Evolutionary conservation across 2,888 invertebrate genomes (phyloP), one percentile per base, ranked within the genome.

Genomic region (Brachylomia viminalis): DNA sequence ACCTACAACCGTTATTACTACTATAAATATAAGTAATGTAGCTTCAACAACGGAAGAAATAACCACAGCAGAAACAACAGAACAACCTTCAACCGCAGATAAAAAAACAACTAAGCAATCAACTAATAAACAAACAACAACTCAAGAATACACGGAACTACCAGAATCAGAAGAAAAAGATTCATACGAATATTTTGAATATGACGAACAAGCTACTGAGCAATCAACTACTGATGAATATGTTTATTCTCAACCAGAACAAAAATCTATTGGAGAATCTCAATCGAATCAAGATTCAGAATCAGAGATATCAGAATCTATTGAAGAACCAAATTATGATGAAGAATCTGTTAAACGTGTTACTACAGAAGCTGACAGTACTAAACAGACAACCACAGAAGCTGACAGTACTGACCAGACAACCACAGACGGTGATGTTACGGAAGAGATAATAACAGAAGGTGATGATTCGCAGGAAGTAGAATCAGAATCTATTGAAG

Each of bases 21-120:
- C 74, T 47, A n/a, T 17, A 20, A 49, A 23, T 0, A 38, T 7
- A 52, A 11, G 38, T 11, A 23, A 38, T 71, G 17, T 33, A 72
- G 10, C 30, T 45, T 30, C 54, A 23, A 71, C 15, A n/a, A 64
- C 38, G 5, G 27, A 77, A n/a, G 7, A 38, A 70, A 23, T 69
- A 7, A 33, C 10, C 33, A 42, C 42, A 42, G 10, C 42, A 10
- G 42, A 42, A 42, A 27, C 23, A 10, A 2, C 0, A 11, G 23
- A 49, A 11, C 49, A 49, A 52, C 20, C 49, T 69, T 17, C 49
- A 38, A 47, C n/a, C n/a, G n/a, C 8, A 17, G 17, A 23, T 30
- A 27, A 11, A 17, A 17, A 42, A 59, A 61, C 10, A 42, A 61
- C 42, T 58, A 6, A 38, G 13, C 20, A 10, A 27, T 7, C 38